Evolutionary conservation across 2,113 vertebrate species (phyloP), one percentile per base, ranked within the genome.

Genomic region (Lepisosteus osseus): DNA sequence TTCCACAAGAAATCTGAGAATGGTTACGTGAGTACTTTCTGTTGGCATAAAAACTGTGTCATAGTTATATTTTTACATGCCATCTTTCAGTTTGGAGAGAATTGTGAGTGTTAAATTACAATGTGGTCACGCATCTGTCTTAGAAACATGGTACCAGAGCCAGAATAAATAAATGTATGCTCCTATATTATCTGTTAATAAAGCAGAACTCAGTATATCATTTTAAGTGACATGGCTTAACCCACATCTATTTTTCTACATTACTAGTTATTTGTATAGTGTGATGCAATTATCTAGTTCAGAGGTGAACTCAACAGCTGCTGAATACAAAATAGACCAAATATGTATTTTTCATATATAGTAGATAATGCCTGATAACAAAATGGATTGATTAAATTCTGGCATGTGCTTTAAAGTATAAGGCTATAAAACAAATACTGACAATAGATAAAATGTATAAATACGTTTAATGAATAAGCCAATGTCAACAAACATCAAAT

Each of bases 1-100:
- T 67, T 74, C 65, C 54, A 64, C 72, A 70, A 15, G 72, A 81
- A 81, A 81, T 67, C 67, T 6, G 55, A 76, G 77, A 76, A 78
- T 76, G 77, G 77, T 78, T 75, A 77, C 57, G 68, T 72, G 77
- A 79, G 78, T 75, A 71, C 72, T 72, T 78, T 79, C 65, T 61
- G 70, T 72, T 72, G 70, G 70, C 78, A 81, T 63, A 41, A 77
- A 79, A 77, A 68, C 65, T 15, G 62, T 14, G 1, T 45, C 47
- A 55, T 75, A 76, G 79, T 79, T 75, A 73, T 73, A 73, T 81
- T 79, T 81, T 77, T 54, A 72, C 70, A 71, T 68, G 75, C 57
- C 62, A 72, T 68, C 65, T 76, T 73, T 81, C 72, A 73, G 72
- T 57, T 68, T 72, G 59, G 72, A 70, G 65, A 61, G 17, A 68